A percentile compares a stretch with the other conserved stretches of the same genome.
Evolutionary conservation across 1,140 invertebrate species (phyloP).

Genomic region (Heliconius himera): DNA sequence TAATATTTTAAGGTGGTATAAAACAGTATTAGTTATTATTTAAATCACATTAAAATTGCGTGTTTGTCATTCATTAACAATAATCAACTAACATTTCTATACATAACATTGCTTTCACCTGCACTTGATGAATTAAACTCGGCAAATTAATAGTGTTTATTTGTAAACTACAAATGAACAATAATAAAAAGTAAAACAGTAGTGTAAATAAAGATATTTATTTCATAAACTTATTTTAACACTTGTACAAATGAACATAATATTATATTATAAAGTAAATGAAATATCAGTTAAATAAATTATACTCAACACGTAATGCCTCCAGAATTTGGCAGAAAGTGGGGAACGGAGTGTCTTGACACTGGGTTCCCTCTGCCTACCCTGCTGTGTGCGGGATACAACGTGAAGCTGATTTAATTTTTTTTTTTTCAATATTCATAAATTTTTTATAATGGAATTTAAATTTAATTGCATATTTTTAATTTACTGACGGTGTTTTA

Average conservation of each 20-base stretch:
- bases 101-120: constrained; percentile 8
- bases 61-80: neutral
- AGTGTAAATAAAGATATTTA: neutral
- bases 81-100: neutral
- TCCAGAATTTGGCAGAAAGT: no score
- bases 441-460: no score
- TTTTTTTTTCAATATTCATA: no score
- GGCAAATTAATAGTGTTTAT: neutral
- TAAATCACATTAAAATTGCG: neutral
- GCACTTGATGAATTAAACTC: neutral
- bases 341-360: no score
- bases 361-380: no score
- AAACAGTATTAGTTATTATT: neutral
- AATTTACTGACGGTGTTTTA: no score
- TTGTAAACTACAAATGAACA: neutral
- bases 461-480: no score
- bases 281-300: neutral
- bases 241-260: neutral
- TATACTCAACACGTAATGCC: no score
- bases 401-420: no score
- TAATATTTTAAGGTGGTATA: no score
- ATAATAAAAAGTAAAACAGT: neutral
- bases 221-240: neutral
- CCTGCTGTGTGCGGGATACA: no score
- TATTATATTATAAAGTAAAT: neutral